phyloP scores from a whole-genome alignment of 2,113 vertebrate genomes.

The Rhinolophus sinicus region DNA sequence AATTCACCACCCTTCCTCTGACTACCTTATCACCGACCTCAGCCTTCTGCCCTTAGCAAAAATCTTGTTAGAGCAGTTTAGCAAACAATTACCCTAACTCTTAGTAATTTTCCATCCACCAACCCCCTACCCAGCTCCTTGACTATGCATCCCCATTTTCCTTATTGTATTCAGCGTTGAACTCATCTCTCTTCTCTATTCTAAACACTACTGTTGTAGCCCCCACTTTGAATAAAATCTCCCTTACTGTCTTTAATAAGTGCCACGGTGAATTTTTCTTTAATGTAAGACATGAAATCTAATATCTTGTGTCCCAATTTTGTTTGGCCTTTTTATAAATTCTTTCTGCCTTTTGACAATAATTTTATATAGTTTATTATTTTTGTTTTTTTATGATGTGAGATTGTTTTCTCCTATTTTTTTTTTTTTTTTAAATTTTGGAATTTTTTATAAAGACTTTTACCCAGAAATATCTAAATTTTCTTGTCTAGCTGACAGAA shows the following conservation, averaged over 20 bases:
- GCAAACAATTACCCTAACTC: background rate
- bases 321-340: background rate
- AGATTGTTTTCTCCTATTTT: background rate
- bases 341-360: background rate
- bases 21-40: background rate
- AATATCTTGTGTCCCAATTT: background rate
- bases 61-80: background rate
- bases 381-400: background rate
- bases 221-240: background rate
- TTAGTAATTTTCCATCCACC: background rate
- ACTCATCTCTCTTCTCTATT: background rate
- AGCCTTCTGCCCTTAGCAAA: background rate
- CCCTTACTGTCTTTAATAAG: background rate
- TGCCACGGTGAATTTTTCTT: background rate
- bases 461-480: background rate
- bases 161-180: background rate
- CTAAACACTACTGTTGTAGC: background rate
- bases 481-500: background rate
- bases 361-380: background rate
- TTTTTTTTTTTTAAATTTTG: background rate
- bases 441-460: background rate
- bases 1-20: background rate
- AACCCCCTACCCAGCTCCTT: accelerated
- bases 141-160: background rate
- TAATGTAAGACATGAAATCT: background rate